phyloP scores from a whole-genome alignment of 2,888 invertebrate genomes.

The Aleiodes leptofemur region DNA sequence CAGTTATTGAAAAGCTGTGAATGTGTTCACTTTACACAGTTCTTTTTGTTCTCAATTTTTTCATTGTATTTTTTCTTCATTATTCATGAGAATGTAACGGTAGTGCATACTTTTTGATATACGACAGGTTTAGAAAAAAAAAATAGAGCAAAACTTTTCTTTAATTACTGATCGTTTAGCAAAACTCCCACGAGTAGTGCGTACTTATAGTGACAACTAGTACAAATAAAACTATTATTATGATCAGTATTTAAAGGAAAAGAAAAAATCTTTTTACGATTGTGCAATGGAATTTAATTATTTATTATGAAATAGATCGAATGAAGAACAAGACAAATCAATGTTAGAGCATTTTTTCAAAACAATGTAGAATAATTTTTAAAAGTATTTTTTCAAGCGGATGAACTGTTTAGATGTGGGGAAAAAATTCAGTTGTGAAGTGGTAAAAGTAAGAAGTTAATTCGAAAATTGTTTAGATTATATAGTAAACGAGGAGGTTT shows the following conservation, averaged over 20 bases:
- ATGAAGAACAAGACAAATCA: constrained; percentile 15
- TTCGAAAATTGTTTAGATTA: no score
- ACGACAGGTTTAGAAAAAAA: neutral
- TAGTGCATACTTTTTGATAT: no score
- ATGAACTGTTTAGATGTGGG: constrained; percentile 33
- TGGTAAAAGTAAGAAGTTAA: no score
- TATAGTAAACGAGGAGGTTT: no score
- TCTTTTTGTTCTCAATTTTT: no score
- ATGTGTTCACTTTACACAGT: no score
- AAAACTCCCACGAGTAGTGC: constrained; percentile 27
- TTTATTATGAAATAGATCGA: constrained; percentile 16
- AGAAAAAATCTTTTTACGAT: constrained; percentile 35
- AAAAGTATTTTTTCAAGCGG: neutral
- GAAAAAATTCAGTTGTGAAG: neutral
- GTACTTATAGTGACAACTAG: constrained; percentile 42
- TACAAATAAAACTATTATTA: constrained; percentile 41
- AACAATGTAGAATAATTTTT: constrained; percentile 18
- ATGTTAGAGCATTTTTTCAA: constrained; percentile 8
- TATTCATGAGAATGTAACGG: no score
- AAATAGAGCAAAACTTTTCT: constrained; percentile 2
- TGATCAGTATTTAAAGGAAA: constrained; percentile 40
- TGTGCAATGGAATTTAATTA: constrained; percentile 38
- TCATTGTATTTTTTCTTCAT: no score
- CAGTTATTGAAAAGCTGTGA: no score
- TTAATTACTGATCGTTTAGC: constrained; percentile 18